Base-by-base conservation (phyloP, 2,113 vertebrate species). In the Gnathonemus echidnorhynchus region DNA sequence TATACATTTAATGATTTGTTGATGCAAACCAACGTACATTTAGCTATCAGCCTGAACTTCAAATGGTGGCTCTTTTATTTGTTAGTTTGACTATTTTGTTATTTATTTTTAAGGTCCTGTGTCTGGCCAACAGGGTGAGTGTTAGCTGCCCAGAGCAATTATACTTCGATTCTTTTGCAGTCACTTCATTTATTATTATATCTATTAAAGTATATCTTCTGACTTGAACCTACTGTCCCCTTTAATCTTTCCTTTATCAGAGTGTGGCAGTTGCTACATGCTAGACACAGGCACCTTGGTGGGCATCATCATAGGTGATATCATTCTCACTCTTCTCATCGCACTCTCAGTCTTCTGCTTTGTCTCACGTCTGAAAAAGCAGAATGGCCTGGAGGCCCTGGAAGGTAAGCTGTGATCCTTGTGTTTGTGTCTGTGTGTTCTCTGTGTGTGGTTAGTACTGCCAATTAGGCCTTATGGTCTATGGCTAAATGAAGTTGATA, bases 291-390 rank as follows among this genome's bases (percentile, higher is more conserved):
- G 90, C 13, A 91, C 94, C 0, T 56, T 95, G 0, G 52, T 95
- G 10, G 95, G 90, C 42, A 93, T 96, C 24, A 92, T 96, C 31
- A 84, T 92, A 39, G 94, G 94, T 88, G 96, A 97, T 74, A 91
- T 96, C 11, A 27, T 95, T 83, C 88, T 97, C 90, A 96, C 95
- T 21, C 66, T 96, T 89, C 88, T 96, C 88, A 95, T 96, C 46
- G 88, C 92, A 1, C 89, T 95, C 42, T 93, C 94, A 15, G 94
- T 96, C 27, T 95, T 95, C 91, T 96, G 93, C 89, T 94, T 95
- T 84, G 92, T 90, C 0, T 93, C 86, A 13, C 90, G 87, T 45
- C 92, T 93, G 21, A 95, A 92, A 48, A 94, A 87, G 88, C 92
- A 87, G 80, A 93, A 89, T 85, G 92, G 21, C 87, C 88, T 89